Evolutionary conservation across 2,113 vertebrate genomes (phyloP), one percentile per base, ranked within the genome.

Genomic region (Burhinus bistriatus): DNA sequence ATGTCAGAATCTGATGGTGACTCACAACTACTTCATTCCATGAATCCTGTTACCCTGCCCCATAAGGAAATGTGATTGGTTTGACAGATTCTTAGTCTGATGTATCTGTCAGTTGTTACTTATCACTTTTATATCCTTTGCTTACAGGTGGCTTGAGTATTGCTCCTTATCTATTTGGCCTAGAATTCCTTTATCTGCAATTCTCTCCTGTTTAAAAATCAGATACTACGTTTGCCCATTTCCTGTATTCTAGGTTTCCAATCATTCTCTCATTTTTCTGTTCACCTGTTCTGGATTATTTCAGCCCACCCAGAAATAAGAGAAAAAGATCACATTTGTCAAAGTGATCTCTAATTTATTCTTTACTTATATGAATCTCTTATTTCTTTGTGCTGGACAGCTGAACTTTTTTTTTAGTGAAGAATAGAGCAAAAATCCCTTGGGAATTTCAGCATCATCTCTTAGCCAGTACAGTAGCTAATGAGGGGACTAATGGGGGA

Each of bases 111-210:
- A 95, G 80, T 47, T 92, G 83, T 89, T 89, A 81, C 93, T 94
- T 96, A 95, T 89, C 66, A 83, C 36, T 94, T 91, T 76, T 93
- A 85, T 51, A 96, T 96, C 87, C 89, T 85, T 91, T 96, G 90
- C 90, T 95, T 96, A 96, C 94, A 91, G 77, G 70, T 96, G 66
- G 69, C 23, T 85, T 91, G 78, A 94, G 65, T 89, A 82, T 91
- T 93, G 44, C 81, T 90, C 30, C 95, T 96, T 95, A 95, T 96
- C 82, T 91, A 69, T 68, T 87, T 93, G 81, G 61, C 92, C 81
- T 90, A 90, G 78, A 85, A 89, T 91, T 91, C 61, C 78, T 89
- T 84, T 96, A 96, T 95, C 87, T 96, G 82, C 83, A 95, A 57
- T 94, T 85, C 58, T 87, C 16, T 26, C 44, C 81, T 87, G 57